Evolutionary conservation across 2,797 vertebrate genomes (phyloP).

Genomic region (Arctocebus calabarensis): DNA sequence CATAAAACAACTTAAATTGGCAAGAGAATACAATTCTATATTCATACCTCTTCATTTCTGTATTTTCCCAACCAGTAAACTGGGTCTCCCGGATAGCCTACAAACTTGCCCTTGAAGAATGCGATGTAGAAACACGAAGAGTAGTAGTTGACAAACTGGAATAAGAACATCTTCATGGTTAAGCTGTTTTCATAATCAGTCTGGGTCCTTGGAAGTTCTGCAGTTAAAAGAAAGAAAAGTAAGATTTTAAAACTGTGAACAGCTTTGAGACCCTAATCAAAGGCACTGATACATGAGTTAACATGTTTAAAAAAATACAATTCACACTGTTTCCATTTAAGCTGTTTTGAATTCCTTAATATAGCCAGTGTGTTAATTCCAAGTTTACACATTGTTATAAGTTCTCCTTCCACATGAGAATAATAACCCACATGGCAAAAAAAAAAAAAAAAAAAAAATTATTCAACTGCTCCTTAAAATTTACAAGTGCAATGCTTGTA

Average conservation of each 20-base stretch:
- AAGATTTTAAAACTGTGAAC: slow-evolving; percentile 42
- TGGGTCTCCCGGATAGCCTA: slow-evolving; percentile 93
- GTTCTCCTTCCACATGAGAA: neutral
- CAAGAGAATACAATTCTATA: neutral
- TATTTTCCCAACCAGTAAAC: slow-evolving; percentile 94
- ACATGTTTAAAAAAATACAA: slow-evolving; percentile 68
- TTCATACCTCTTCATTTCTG: slow-evolving; percentile 95
- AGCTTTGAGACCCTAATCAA: slow-evolving; percentile 60
- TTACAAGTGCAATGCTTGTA: neutral
- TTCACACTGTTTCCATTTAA: slow-evolving; percentile 74
- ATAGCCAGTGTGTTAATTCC: slow-evolving; percentile 76
- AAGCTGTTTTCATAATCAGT: slow-evolving; percentile 97
- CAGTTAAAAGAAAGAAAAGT: slow-evolving; percentile 56
- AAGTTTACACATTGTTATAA: slow-evolving; percentile 73
- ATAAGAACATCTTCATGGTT: slow-evolving; percentile 98
- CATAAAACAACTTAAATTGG: neutral
- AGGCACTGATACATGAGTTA: slow-evolving; percentile 43
- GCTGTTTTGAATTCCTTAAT: slow-evolving; percentile 64
- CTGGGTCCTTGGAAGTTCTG: slow-evolving; percentile 96
- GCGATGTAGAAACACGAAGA: slow-evolving; percentile 98
- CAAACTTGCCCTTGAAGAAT: slow-evolving; percentile 96
- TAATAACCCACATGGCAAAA: neutral
- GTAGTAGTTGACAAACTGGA: slow-evolving; percentile 98
- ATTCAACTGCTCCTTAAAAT: slow-evolving; percentile 41
- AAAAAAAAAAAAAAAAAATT: neutral